phyloP scores from a whole-genome alignment of 2,797 vertebrate species.

The Acanthis flammea region DNA sequence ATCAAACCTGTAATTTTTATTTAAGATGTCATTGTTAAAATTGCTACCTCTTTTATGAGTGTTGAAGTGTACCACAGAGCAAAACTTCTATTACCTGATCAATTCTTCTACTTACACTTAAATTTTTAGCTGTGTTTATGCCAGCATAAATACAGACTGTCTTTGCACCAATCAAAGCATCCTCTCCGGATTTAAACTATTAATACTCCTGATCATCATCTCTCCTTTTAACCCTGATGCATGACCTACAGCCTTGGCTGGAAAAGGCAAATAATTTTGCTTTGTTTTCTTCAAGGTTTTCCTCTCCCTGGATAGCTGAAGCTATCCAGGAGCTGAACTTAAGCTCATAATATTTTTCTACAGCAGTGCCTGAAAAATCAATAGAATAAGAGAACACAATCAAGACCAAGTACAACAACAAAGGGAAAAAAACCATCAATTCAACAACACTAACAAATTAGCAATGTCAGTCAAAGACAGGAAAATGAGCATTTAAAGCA shows the following conservation, averaged over 20 bases:
- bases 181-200: neutral
- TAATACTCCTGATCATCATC: neutral
- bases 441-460: conserved; percentile 16
- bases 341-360: conserved; percentile 16
- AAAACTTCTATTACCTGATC: neutral
- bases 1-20: neutral
- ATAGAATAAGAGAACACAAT: conserved; percentile 30
- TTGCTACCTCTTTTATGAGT: neutral
- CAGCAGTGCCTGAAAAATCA: conserved; percentile 24
- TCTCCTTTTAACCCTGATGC: neutral
- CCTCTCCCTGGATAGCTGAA: neutral
- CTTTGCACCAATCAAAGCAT: neutral
- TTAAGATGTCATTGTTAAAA: neutral
- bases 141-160: neutral
- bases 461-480: neutral
- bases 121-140: neutral
- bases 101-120: neutral
- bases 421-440: neutral
- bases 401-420: neutral
- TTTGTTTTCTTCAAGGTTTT: neutral
- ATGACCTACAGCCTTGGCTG: neutral
- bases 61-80: neutral
- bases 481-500: neutral
- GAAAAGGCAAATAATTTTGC: neutral
- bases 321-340: too few species aligned